A percentile compares a stretch with the other conserved stretches of the same genome.
phyloP scores from a whole-genome alignment of 2,113 vertebrate species.

The Phainopepla nitens region DNA sequence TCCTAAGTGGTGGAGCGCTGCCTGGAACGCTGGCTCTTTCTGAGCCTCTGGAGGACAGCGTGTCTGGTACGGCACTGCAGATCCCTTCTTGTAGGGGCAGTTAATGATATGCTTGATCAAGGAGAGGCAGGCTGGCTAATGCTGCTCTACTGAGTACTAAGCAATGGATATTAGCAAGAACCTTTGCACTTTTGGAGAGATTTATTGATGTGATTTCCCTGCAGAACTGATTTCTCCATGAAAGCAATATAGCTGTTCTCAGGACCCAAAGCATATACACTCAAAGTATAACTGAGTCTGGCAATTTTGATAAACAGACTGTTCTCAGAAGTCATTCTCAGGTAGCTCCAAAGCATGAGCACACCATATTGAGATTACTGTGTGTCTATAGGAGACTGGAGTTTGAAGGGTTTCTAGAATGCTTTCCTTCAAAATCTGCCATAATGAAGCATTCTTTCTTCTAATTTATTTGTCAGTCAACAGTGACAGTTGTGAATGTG shows the following conservation, averaged over 20 bases:
- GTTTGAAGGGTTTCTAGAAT: neutral
- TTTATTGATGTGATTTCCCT: neutral
- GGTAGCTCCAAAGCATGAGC: neutral
- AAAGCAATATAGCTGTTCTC: neutral
- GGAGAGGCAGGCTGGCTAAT: neutral
- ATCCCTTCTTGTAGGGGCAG: neutral
- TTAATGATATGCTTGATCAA: neutral
- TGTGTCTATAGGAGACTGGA: neutral
- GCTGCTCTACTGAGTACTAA: neutral
- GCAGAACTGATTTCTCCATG: neutral
- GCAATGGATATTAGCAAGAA: neutral
- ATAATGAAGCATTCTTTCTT: neutral
- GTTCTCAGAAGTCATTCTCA: neutral
- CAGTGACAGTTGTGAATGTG: neutral
- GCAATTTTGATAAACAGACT: neutral
- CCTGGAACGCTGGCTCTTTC: neutral
- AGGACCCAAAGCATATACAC: neutral
- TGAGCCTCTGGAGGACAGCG: neutral
- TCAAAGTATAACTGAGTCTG: neutral
- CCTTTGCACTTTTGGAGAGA: neutral
- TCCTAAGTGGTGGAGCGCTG: neutral
- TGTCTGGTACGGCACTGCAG: fast-evolving
- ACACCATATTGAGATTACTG: neutral
- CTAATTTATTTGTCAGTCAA: neutral
- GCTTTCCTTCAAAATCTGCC: neutral